phyloP scores from a whole-genome alignment of 2,888 invertebrate species.

The Aporophyla nigra region DNA sequence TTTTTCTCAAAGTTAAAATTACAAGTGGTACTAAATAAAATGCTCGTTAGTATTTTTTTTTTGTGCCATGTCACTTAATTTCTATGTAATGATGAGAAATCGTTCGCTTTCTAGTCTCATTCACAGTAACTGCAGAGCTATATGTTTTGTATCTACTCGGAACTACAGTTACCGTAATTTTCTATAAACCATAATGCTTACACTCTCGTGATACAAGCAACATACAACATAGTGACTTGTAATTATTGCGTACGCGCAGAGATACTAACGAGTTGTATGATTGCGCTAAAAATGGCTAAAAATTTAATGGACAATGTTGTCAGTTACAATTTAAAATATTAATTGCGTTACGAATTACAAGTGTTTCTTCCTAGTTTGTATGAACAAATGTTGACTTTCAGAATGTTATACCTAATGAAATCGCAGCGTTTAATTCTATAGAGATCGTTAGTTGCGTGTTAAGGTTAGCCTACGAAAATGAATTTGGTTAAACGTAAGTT shows the following conservation, averaged over 20 bases:
- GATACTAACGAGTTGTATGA: constrained; percentile 15
- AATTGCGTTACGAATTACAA: constrained; percentile 11
- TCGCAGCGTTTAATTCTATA: neutral
- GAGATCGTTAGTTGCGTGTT: neutral
- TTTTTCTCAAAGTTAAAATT: neutral
- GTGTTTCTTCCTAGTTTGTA: neutral
- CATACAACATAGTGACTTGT: constrained; percentile 44
- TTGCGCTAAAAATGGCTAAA: constrained; percentile 36
- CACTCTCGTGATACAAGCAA: constrained; percentile 40
- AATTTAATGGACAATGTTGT: constrained; percentile 25
- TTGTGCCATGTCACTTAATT: constrained; percentile 57
- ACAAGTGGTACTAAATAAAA: neutral
- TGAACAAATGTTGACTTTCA: neutral
- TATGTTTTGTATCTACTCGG: constrained; percentile 40
- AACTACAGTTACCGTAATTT: constrained; percentile 50
- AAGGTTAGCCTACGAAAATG: neutral
- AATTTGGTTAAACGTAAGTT: neutral
- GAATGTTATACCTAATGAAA: neutral
- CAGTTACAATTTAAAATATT: constrained; percentile 5
- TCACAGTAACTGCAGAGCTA: constrained; percentile 47
- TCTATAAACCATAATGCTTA: constrained; percentile 54
- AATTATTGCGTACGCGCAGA: constrained; percentile 53
- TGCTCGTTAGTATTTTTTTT: neutral
- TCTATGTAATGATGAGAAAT: constrained; percentile 68
- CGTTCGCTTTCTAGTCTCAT: constrained; percentile 67